phyloP scores from a whole-genome alignment of 2,113 vertebrate genomes.

The Tachysurus fulvidraco region DNA sequence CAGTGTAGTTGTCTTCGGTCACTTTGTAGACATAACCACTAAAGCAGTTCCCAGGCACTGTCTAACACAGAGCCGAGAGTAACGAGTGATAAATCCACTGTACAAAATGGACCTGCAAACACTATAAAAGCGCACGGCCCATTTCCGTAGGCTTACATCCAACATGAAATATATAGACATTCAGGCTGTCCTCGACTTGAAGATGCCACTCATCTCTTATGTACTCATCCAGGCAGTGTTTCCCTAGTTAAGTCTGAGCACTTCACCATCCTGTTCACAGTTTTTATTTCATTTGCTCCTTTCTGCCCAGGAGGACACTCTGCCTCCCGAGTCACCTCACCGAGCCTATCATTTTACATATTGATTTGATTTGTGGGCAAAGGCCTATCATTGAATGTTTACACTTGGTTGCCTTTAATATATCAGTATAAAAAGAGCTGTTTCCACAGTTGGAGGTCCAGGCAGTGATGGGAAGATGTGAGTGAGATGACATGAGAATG shows the following conservation, averaged over 20 bases:
- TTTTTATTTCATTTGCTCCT: constrained; percentile 44
- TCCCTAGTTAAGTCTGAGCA: constrained; percentile 8
- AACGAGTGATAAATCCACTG: neutral
- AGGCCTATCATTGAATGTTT: constrained; percentile 62
- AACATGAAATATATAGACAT: neutral
- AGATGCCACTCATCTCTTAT: neutral
- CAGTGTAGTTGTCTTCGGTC: neutral
- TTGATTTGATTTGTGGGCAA: constrained; percentile 58
- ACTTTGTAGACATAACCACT: neutral
- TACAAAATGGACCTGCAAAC: neutral
- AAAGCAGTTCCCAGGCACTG: neutral
- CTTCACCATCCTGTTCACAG: constrained; percentile 15
- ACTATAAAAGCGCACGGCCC: neutral
- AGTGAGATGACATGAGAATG: constrained; percentile 7
- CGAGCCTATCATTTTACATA: constrained; percentile 56
- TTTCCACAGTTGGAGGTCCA: constrained; percentile 51
- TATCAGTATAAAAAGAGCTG: constrained; percentile 55
- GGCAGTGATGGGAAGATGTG: constrained; percentile 25
- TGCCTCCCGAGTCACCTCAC: constrained; percentile 31
- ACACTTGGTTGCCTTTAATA: constrained; percentile 67
- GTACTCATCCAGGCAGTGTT: constrained; percentile 14
- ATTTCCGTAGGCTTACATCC: neutral
- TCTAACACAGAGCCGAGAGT: neutral
- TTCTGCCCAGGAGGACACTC: constrained; percentile 16
- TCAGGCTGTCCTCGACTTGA: neutral